phyloP scores from a whole-genome alignment of 1,140 invertebrate genomes.

The Pseudobourletiella spinata region DNA sequence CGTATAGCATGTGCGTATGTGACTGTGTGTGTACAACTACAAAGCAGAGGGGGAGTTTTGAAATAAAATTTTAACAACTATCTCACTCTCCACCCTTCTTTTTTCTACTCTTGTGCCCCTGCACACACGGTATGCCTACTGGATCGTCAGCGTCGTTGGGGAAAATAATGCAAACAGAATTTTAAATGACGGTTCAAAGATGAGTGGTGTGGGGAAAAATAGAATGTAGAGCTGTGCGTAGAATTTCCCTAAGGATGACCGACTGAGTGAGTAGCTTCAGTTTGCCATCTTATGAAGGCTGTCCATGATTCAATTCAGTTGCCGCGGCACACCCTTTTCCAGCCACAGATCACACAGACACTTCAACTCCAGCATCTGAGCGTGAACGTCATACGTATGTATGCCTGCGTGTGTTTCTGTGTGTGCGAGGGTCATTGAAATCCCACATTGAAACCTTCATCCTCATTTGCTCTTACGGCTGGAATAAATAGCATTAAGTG shows the following conservation, averaged over 20 bases:
- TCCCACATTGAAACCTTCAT: background rate
- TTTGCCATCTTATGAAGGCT: background rate
- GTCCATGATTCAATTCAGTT: slow-evolving; percentile 11
- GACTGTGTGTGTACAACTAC: too few species aligned
- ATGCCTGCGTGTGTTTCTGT: background rate
- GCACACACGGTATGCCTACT: background rate
- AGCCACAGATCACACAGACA: slow-evolving; percentile 9
- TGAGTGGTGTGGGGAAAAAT: background rate
- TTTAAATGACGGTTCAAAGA: background rate
- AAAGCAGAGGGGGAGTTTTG: too few species aligned
- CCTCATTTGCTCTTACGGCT: background rate
- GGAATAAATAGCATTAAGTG: too few species aligned
- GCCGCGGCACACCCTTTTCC: slow-evolving; percentile 14
- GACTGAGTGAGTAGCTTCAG: too few species aligned
- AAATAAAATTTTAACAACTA: too few species aligned
- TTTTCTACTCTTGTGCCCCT: background rate
- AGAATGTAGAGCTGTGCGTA: too few species aligned
- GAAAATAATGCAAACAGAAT: slow-evolving; percentile 2
- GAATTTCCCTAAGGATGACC: slow-evolving; percentile 14
- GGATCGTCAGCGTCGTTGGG: background rate
- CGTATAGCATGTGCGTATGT: too few species aligned
- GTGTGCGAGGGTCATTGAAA: slow-evolving; percentile 17
- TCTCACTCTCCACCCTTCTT: too few species aligned
- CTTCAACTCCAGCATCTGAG: background rate
- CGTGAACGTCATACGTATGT: background rate